A percentile compares a stretch with the other conserved stretches of the same genome.
Conservation (phyloP, 2,797 vertebrate species). For the Lates japonicus region DNA sequence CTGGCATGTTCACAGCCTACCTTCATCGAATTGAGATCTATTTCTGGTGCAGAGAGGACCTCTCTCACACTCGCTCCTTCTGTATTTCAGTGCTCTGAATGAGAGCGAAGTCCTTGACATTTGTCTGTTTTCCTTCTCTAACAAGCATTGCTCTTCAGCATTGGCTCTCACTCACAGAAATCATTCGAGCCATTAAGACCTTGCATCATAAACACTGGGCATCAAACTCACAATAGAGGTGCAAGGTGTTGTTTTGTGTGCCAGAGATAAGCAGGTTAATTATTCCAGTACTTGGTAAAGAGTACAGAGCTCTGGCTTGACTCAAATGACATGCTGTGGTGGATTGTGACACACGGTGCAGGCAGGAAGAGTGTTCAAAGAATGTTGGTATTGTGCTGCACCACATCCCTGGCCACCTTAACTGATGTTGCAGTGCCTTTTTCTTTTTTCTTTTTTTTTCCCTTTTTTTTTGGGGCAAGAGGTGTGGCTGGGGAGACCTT, state of each 20-base stretch:
- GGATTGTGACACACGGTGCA: conserved; percentile 33
- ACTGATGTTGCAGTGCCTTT: conserved; percentile 25
- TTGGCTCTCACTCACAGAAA: conserved; percentile 46
- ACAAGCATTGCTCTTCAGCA: conserved; percentile 55
- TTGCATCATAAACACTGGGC: conserved; percentile 67
- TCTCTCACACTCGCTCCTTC: conserved; percentile 8
- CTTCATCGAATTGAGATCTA: conserved; percentile 63
- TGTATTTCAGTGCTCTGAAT: conserved; percentile 47
- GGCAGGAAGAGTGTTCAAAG: conserved; percentile 17
- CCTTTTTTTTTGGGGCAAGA: neutral
- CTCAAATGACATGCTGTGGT: conserved; percentile 27
- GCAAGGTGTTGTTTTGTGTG: conserved; percentile 74
- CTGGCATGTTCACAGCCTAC: conserved; percentile 35
- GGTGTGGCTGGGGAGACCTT: conserved; percentile 46
- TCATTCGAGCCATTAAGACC: conserved; percentile 56
- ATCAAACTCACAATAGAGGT: conserved; percentile 62
- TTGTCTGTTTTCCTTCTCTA: conserved; percentile 59
- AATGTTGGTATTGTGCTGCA: conserved; percentile 30
- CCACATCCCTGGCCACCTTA: conserved; percentile 19
- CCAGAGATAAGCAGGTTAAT: conserved; percentile 73
- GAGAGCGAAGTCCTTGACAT: conserved; percentile 74
- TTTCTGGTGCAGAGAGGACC: conserved; percentile 56
- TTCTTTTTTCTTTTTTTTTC: conserved; percentile 6
- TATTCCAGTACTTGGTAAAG: conserved; percentile 62
- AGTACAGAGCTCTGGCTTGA: conserved; percentile 43